Percentiles rank a stretch among this genome's conserved stretches.
phyloP scores from a whole-genome alignment of 2,888 invertebrate species.

The Andrena haemorrhoa region DNA sequence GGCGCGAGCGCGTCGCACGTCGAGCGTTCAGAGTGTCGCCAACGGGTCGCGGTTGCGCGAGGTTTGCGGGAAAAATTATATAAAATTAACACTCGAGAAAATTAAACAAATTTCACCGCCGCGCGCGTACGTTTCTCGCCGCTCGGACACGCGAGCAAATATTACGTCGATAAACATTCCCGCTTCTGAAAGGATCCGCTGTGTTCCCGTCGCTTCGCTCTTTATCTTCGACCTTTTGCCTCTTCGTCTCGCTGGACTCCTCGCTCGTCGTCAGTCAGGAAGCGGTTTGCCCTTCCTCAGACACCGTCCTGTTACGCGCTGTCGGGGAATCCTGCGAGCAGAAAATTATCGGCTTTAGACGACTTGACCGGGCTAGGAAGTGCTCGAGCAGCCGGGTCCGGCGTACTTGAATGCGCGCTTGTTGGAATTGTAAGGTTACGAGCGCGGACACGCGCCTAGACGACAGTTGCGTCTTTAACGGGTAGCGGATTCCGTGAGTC shows the following conservation, averaged over 20 bases:
- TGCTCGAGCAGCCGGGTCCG: slow-evolving; percentile 47
- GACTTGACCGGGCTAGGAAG: slow-evolving; percentile 76
- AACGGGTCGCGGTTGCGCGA: slow-evolving; percentile 60
- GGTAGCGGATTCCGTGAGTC: slow-evolving; percentile 80
- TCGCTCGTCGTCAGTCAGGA: slow-evolving; percentile 64
- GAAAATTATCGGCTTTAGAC: slow-evolving; percentile 37
- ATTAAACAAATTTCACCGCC: slow-evolving; percentile 79
- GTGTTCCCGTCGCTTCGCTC: slow-evolving; percentile 40
- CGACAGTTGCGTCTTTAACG: slow-evolving; percentile 64
- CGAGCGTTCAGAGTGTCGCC: slow-evolving; percentile 56
- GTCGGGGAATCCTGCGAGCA: slow-evolving; percentile 29
- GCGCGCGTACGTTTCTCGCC: slow-evolving; percentile 53
- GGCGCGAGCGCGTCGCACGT: slow-evolving; percentile 26
- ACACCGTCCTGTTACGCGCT: slow-evolving; percentile 2
- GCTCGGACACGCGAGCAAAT: slow-evolving; percentile 73
- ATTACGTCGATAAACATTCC: slow-evolving; percentile 83
- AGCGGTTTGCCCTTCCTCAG: slow-evolving; percentile 67
- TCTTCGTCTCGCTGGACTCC: slow-evolving; percentile 13
- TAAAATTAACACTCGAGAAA: slow-evolving; percentile 81
- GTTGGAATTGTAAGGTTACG: too few relatives aligned
- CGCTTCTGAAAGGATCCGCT: slow-evolving; percentile 80
- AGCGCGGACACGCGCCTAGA: slow-evolving; percentile 34
- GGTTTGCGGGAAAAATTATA: slow-evolving; percentile 81
- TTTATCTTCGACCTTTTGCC: slow-evolving; percentile 51
- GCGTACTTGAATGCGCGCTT: slow-evolving; percentile 9